These are phyloP conservation scores for Hypomecis punctinalis DNA, from an alignment of 2,888 invertebrate genomes.

Conservation along the genomic window DNA sequence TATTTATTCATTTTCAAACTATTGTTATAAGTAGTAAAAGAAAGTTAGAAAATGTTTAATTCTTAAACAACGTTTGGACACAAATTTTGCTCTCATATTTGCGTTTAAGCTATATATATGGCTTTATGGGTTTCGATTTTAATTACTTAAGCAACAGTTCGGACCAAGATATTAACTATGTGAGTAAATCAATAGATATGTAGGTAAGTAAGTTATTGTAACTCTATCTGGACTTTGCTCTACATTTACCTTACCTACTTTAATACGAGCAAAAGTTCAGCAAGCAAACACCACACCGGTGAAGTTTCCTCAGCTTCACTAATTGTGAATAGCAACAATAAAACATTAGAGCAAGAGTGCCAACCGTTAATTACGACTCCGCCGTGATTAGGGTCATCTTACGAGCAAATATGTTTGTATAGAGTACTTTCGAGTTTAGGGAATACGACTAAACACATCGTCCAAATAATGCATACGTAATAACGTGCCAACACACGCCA, in stretches of 20 bases:
- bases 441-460: constrained; percentile 9
- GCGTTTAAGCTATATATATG: no score
- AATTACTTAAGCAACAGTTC: no score
- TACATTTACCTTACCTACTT: background rate
- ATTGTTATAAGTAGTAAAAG: no score
- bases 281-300: background rate
- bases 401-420: constrained; percentile 8
- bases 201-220: no score
- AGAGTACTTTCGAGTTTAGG: constrained; percentile 13
- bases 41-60: no score
- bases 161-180: no score
- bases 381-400: constrained; percentile 2
- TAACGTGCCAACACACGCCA: constrained; percentile 23
- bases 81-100: no score
- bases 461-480: constrained; percentile 27
- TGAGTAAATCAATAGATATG: no score
- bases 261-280: constrained; percentile 2
- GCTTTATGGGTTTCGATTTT: no score
- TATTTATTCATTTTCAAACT: no score
- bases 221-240: background rate
- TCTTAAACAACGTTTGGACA: no score
- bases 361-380: constrained; percentile 4
- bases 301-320: constrained; percentile 3
- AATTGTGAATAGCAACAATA: constrained; percentile 15
- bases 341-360: constrained; percentile 5